These are phyloP conservation scores for Lamellibrachia luymesi DNA, from an alignment of 1,140 invertebrate genomes.

Conservation along the genomic window DNA sequence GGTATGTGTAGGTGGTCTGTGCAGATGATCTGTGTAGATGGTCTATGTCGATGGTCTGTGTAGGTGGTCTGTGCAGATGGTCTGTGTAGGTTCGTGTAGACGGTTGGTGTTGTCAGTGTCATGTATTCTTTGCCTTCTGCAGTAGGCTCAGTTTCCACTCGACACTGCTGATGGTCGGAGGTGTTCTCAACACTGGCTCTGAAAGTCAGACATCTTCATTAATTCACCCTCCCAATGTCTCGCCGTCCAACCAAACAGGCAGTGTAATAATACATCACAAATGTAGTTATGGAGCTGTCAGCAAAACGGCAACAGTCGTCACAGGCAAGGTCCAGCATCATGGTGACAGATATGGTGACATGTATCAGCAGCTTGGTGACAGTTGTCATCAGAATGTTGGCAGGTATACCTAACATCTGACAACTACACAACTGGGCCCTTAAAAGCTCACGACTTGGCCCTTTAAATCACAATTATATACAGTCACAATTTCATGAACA, in stretches of 20 bases:
- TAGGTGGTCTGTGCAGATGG: neutral
- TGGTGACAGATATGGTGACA: too few relatives aligned
- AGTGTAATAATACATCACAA: neutral
- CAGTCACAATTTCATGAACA: too few relatives aligned
- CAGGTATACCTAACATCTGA: too few relatives aligned
- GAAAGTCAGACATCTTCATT: neutral
- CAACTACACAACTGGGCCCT: too few relatives aligned
- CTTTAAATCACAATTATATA: too few relatives aligned
- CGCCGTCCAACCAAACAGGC: neutral
- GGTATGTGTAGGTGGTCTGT: neutral
- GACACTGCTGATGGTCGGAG: neutral
- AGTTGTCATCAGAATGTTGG: too few relatives aligned
- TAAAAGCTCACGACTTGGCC: too few relatives aligned
- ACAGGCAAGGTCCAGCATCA: too few relatives aligned
- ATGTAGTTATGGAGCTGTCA: too few relatives aligned
- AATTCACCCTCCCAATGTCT: neutral
- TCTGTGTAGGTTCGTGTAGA: neutral
- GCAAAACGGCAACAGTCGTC: too few relatives aligned
- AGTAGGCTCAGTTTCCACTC: neutral
- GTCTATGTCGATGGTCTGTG: neutral
- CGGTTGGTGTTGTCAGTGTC: slow-evolving; percentile 9
- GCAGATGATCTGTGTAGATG: neutral
- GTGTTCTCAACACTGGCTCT: neutral
- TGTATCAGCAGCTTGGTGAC: too few relatives aligned
- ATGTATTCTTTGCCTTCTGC: neutral